These are phyloP conservation scores for Spodoptera picta DNA, from an alignment of 2,888 invertebrate genomes.

Conservation along the genomic window DNA sequence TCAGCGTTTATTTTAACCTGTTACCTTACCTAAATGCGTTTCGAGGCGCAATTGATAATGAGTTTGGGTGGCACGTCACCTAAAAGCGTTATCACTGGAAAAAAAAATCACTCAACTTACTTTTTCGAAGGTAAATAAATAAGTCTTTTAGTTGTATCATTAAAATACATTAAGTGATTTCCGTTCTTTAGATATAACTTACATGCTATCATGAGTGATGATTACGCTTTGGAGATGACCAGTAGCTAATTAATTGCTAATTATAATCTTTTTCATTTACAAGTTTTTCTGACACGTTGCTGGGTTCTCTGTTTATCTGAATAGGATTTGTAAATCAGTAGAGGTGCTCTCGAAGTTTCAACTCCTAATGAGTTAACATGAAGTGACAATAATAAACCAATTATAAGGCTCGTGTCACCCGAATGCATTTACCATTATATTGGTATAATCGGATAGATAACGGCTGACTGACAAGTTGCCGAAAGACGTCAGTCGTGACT, in stretches of 20 bases:
- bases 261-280: neutral
- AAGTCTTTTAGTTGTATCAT: slow-evolving; percentile 66
- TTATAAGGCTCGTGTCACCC: slow-evolving; percentile 63
- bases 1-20: slow-evolving; percentile 78
- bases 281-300: neutral
- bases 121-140: slow-evolving; percentile 61
- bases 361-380: slow-evolving; percentile 30
- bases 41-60: slow-evolving; percentile 77
- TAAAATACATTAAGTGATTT: slow-evolving; percentile 73
- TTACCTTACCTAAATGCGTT: slow-evolving; percentile 78
- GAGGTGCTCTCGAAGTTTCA: slow-evolving; percentile 11
- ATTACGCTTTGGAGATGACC: slow-evolving; percentile 14
- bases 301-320: too few relatives aligned
- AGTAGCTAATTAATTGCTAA: slow-evolving; percentile 24
- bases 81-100: slow-evolving; percentile 73
- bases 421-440: slow-evolving; percentile 63
- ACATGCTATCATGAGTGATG: slow-evolving; percentile 48
- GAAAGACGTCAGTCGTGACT: slow-evolving; percentile 69
- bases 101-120: slow-evolving; percentile 62
- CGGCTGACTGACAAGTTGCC: slow-evolving; percentile 69
- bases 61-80: slow-evolving; percentile 80
- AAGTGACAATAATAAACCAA: slow-evolving; percentile 50
- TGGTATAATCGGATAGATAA: slow-evolving; percentile 62
- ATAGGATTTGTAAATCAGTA: neutral
- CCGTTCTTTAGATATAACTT: slow-evolving; percentile 64